Percentiles rank a stretch among this genome's conserved stretches.
Conservation (phyloP, 2,888 invertebrate genomes). For the Macaria notata region DNA sequence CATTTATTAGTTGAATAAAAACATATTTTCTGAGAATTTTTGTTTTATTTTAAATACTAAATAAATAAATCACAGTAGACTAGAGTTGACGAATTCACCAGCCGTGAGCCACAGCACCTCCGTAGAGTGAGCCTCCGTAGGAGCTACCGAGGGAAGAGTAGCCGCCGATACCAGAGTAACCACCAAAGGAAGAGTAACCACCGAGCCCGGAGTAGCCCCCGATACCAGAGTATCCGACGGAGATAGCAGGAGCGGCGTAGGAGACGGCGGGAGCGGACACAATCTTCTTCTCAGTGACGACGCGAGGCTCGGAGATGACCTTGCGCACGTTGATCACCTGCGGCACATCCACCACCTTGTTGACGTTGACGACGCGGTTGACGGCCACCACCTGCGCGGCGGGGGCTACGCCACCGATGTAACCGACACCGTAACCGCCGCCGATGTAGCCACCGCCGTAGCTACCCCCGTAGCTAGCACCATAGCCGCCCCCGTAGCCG, state of each 20-base stretch:
- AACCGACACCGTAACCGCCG: slow-evolving; percentile 20
- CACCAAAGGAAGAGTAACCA: slow-evolving; percentile 7
- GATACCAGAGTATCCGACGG: slow-evolving; percentile 15
- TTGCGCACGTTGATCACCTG: slow-evolving; percentile 50
- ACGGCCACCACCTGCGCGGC: slow-evolving; percentile 45
- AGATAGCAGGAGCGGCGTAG: slow-evolving; percentile 34
- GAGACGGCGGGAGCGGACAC: slow-evolving; percentile 38
- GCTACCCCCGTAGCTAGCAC: slow-evolving; percentile 28
- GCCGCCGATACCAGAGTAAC: slow-evolving; percentile 8
- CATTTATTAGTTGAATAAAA: no score
- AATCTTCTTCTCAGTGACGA: slow-evolving; percentile 54
- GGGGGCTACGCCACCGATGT: slow-evolving; percentile 32
- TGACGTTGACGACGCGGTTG: slow-evolving; percentile 49
- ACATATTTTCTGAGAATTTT: no score
- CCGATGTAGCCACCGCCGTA: slow-evolving; percentile 16
- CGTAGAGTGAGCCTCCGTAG: slow-evolving; percentile 20
- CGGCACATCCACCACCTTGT: slow-evolving; percentile 49
- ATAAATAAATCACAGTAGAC: slow-evolving; percentile 2
- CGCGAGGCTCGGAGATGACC: slow-evolving; percentile 55
- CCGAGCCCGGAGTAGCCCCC: slow-evolving; percentile 13
- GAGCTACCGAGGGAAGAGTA: slow-evolving; percentile 29
- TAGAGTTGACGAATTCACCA: not conserved
- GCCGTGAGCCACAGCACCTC: slow-evolving; percentile 26
- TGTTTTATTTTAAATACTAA: slow-evolving; percentile 2
- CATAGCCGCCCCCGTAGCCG: slow-evolving; percentile 21